A percentile compares a stretch with the other conserved stretches of the same genome.
Evolutionary conservation across 1,140 invertebrate species (phyloP).

Genomic region (Lordiphosa collinella): DNA sequence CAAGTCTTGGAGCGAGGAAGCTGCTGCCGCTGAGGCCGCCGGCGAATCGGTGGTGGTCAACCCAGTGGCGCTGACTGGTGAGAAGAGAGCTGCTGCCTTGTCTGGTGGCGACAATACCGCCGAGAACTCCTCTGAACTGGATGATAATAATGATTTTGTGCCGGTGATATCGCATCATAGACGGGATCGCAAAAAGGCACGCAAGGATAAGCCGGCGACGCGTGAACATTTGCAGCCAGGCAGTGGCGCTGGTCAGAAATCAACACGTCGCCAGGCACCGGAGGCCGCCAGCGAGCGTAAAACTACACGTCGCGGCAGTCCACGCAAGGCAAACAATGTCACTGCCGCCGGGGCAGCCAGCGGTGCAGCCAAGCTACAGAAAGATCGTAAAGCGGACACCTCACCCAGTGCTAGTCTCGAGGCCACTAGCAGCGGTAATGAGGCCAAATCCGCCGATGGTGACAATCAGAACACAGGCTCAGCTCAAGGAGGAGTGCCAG

Average conservation of each 20-base stretch:
- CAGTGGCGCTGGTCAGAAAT: slow-evolving; percentile 54
- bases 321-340: slow-evolving; percentile 51
- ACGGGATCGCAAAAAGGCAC: slow-evolving; percentile 80
- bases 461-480: slow-evolving; percentile 29
- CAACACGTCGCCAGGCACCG: slow-evolving; percentile 10
- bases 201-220: slow-evolving; percentile 62
- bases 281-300: slow-evolving; percentile 42
- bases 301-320: slow-evolving; percentile 57
- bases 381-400: slow-evolving; percentile 68
- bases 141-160: slow-evolving; percentile 81
- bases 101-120: slow-evolving; percentile 68
- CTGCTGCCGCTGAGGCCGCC: slow-evolving; percentile 59
- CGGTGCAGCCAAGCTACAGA: slow-evolving; percentile 34
- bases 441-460: slow-evolving; percentile 54
- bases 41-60: slow-evolving; percentile 23
- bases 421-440: slow-evolving; percentile 59
- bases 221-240: slow-evolving; percentile 56
- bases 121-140: slow-evolving; percentile 78
- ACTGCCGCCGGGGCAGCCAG: neutral
- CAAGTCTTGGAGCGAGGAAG: slow-evolving; percentile 76
- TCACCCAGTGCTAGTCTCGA: slow-evolving; percentile 71
- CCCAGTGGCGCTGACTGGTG: slow-evolving; percentile 43
- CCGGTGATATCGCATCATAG: slow-evolving; percentile 80
- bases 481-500: slow-evolving; percentile 16
- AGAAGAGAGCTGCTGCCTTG: slow-evolving; percentile 62